Conservation (phyloP, 2,888 invertebrate species). For the Tyria jacobaeae region DNA sequence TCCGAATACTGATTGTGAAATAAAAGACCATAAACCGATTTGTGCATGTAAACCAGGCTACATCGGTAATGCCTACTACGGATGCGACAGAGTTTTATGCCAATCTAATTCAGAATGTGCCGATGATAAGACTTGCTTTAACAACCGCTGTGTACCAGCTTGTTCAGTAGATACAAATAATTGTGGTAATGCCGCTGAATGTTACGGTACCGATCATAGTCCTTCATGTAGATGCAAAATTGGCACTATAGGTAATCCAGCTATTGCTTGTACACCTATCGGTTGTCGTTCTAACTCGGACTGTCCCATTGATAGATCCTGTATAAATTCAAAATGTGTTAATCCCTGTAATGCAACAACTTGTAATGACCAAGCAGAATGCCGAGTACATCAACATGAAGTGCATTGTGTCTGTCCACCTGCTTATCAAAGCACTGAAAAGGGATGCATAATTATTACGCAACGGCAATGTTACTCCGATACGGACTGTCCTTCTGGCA, state of each 20-base stretch:
- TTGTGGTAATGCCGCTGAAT: slow-evolving; percentile 93
- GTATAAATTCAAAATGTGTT: slow-evolving; percentile 92
- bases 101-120: slow-evolving; percentile 92
- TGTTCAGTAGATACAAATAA: slow-evolving; percentile 90
- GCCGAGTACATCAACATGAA: slow-evolving; percentile 91
- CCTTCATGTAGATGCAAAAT: slow-evolving; percentile 94
- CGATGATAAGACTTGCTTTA: slow-evolving; percentile 93
- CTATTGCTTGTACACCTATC: slow-evolving; percentile 91
- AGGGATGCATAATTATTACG: slow-evolving; percentile 87
- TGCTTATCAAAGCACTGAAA: slow-evolving; percentile 89
- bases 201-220: slow-evolving; percentile 92
- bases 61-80: slow-evolving; percentile 94
- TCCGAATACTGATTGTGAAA: slow-evolving; percentile 93
- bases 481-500: slow-evolving; percentile 93
- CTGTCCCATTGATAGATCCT: slow-evolving; percentile 93
- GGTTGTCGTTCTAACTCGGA: slow-evolving; percentile 93
- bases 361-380: slow-evolving; percentile 91
- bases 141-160: slow-evolving; percentile 93
- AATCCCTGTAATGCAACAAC: slow-evolving; percentile 91
- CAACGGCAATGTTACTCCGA: slow-evolving; percentile 91
- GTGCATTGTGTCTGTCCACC: slow-evolving; percentile 94
- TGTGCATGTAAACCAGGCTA: slow-evolving; percentile 94
- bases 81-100: slow-evolving; percentile 92
- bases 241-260: slow-evolving; percentile 93
- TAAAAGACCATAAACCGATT: slow-evolving; percentile 94